Conservation (phyloP, 2,888 invertebrate species). For the Cerceris ruficornis region DNA sequence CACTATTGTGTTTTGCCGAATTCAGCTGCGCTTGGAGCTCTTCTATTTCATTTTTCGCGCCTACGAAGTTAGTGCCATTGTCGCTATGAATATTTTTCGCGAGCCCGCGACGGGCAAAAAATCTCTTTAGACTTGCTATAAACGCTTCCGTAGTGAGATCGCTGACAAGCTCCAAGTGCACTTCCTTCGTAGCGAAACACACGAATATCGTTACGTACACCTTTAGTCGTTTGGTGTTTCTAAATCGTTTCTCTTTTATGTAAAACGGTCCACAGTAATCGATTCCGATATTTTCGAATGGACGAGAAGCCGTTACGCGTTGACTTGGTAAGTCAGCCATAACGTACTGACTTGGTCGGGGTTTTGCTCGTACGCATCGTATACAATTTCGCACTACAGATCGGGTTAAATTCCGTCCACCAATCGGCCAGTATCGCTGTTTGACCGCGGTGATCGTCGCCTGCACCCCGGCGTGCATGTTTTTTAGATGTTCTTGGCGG, state of each 20-base stretch:
- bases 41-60: not conserved
- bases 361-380: not conserved
- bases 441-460: not conserved
- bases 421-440: not conserved
- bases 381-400: not conserved
- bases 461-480: not conserved
- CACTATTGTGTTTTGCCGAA: no score
- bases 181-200: not conserved
- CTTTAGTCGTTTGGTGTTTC: not conserved
- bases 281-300: not conserved
- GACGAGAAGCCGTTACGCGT: not conserved
- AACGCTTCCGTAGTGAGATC: not conserved
- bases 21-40: not conserved
- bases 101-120: not conserved
- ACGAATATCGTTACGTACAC: slow-evolving; percentile 3
- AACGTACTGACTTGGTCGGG: not conserved
- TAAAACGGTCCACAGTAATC: slow-evolving; percentile 1
- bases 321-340: not conserved
- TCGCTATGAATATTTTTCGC: not conserved
- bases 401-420: not conserved
- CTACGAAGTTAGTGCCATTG: not conserved
- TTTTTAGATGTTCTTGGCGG: not conserved
- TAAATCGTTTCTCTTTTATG: not conserved
- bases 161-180: not conserved
- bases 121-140: not conserved